Conservation (phyloP, 2,113 vertebrate species). For the Passer montanus region DNA sequence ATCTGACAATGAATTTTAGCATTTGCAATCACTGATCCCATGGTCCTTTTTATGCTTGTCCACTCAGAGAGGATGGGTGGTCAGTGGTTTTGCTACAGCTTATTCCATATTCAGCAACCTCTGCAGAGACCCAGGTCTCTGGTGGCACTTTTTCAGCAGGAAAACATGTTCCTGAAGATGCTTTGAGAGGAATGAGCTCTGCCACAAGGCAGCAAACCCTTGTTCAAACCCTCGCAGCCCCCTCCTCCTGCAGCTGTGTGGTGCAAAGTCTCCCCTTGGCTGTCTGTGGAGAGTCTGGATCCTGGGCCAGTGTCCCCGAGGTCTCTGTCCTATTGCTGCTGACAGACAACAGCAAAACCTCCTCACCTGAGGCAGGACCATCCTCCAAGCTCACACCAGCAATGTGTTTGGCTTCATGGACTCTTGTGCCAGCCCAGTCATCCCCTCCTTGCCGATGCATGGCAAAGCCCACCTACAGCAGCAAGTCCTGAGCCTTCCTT, state of each 20-base stretch:
- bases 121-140: not conserved
- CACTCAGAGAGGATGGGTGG: not conserved
- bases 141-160: not conserved
- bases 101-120: not conserved
- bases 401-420: not conserved
- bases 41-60: not conserved
- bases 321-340: not conserved
- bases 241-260: not conserved
- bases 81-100: not conserved
- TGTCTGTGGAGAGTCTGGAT: not conserved
- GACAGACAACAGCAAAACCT: not conserved
- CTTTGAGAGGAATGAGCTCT: not conserved
- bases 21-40: fast-evolving
- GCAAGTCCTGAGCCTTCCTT: not conserved
- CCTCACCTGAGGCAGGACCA: not conserved
- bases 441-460: not conserved
- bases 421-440: not conserved
- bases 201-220: not conserved
- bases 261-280: not conserved
- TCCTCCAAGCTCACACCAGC: too few relatives aligned
- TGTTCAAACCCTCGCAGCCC: not conserved
- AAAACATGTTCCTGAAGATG: fast-evolving
- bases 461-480: not conserved
- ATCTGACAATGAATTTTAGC: not conserved
- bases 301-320: fast-evolving